Evolutionary conservation across 2,797 vertebrate species (phyloP), one percentile per base, ranked within the genome.

Genomic region (Ambastaia sidthimunki): DNA sequence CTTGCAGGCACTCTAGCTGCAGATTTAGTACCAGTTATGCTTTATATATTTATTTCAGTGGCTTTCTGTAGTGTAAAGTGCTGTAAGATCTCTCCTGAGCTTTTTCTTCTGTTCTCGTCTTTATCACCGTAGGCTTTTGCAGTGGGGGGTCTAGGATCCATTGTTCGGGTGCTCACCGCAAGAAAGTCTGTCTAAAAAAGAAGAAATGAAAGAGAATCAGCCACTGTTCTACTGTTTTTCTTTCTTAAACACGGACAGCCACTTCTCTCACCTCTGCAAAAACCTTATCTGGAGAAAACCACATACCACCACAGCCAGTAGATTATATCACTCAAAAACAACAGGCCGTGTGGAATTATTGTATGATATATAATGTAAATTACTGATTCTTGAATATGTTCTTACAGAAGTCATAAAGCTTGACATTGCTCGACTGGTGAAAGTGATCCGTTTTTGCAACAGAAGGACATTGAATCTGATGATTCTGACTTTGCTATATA

Each of bases 101-200:
- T 7, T 2, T 70, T 18, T 54, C 48, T 48, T 1, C 41, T 44
- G 41, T 44, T 74, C 34, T 65, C 47, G 44, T 74, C 41, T 68
- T 41, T 55, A 34, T 77, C 7, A 23, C 34, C 37, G 59, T 10
- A 98, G 96, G 95, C 93, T 21, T 90, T 97, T 80, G 96, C 95
- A 23, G 95, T 93, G 75, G 97, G 97, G 70, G 97, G 97, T 71
- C 90, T 98, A 54, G 97, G 97, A 52, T 97, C 94, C 88, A 98
- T 98, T 84, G 93, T 98, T 44, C 88, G 97, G 90, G 97, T 98
- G 86, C 94, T 98, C 85, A 97, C 96, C 25, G 95, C 96, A 80
- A 94, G 97, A 93, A 98, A 96, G 92, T 96, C 95, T 9, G 94
- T 98, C 87, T 98, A 94, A 96, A 6, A 34, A 44, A 44, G 37